Evolutionary conservation across 2,797 vertebrate genomes (phyloP).

Genomic region (Brachymystax lenok): DNA sequence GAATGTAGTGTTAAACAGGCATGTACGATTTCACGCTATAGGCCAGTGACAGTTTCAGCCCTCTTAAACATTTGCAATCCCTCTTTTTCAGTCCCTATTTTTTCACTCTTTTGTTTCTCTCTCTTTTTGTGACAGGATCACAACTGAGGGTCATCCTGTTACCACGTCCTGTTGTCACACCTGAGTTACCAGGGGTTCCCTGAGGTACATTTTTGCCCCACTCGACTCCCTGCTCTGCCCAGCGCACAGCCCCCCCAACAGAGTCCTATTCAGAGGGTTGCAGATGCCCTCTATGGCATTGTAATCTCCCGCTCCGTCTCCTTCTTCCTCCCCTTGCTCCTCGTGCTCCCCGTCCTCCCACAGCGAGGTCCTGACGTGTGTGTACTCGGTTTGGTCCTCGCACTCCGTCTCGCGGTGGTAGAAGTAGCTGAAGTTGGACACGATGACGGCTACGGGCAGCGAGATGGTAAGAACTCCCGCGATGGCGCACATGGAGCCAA

Average conservation of each 20-base stretch:
- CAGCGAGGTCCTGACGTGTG: slow-evolving; percentile 69
- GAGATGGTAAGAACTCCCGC: slow-evolving; percentile 90
- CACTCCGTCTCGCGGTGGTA: slow-evolving; percentile 87
- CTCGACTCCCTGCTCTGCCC: slow-evolving; percentile 49
- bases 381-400: slow-evolving; percentile 75
- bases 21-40: background rate
- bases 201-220: slow-evolving; percentile 51
- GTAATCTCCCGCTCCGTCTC: slow-evolving; percentile 60
- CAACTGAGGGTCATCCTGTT: background rate
- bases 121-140: slow-evolving; percentile 12
- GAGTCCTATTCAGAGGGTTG: slow-evolving; percentile 66
- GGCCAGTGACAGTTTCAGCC: background rate
- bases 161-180: slow-evolving; percentile 59
- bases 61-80: background rate
- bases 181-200: slow-evolving; percentile 74
- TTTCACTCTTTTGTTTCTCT: background rate
- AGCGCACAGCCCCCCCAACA: slow-evolving; percentile 65
- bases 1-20: background rate
- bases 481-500: slow-evolving; percentile 90
- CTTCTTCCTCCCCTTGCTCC: slow-evolving; percentile 47
- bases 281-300: slow-evolving; percentile 62
- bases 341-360: slow-evolving; percentile 57
- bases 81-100: slow-evolving; percentile 2
- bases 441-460: slow-evolving; percentile 88
- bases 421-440: slow-evolving; percentile 94